These are phyloP conservation scores for Hystrix brachyura DNA, from an alignment of 2,113 vertebrate genomes.

Conservation along the genomic window DNA sequence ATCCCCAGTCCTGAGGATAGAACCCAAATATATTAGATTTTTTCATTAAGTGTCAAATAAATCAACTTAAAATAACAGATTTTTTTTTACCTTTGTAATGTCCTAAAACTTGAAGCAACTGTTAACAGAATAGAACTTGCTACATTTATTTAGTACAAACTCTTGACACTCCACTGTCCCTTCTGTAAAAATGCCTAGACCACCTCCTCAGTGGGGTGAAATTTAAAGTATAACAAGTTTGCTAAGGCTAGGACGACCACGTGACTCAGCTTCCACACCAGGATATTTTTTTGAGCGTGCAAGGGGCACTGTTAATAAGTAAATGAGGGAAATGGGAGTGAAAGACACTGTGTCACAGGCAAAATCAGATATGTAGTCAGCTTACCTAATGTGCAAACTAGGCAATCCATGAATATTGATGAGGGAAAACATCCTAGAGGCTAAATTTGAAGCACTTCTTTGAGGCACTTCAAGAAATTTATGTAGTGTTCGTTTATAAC, in stretches of 20 bases:
- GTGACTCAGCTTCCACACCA: neutral
- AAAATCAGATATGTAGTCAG: neutral
- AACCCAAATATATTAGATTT: neutral
- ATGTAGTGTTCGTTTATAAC: neutral
- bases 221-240: neutral
- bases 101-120: neutral
- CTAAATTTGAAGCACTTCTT: neutral
- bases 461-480: neutral
- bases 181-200: neutral
- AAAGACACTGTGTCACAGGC: neutral
- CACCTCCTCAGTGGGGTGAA: neutral
- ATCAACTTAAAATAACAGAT: neutral
- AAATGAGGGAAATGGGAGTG: neutral
- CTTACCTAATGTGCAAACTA: neutral
- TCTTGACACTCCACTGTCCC: neutral
- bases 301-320: neutral
- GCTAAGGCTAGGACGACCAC: neutral
- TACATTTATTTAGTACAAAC: neutral
- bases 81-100: slow-evolving; percentile 36
- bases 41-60: neutral
- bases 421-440: neutral
- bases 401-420: neutral
- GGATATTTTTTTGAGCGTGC: neutral
- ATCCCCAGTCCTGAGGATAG: neutral
- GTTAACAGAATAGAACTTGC: neutral